Percentiles rank a stretch among this genome's conserved stretches.
These are phyloP conservation scores for Zootoca vivipara DNA, from an alignment of 2,113 vertebrate genomes.

Conservation along the genomic window DNA sequence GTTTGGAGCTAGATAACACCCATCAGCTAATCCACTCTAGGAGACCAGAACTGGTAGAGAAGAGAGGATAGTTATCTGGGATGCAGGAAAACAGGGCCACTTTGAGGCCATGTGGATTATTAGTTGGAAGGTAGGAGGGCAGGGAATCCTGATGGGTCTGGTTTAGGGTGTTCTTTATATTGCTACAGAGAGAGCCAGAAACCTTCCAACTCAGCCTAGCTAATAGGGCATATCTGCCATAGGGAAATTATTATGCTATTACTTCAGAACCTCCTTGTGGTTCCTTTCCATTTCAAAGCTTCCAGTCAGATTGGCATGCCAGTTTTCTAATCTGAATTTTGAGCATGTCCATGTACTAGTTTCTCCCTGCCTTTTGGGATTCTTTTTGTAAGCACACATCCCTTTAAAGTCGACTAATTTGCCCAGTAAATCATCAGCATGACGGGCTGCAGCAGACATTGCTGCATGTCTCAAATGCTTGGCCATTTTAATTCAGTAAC, in stretches of 20 bases:
- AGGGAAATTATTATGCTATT: background rate
- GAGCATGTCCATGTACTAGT: background rate
- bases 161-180: background rate
- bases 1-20: background rate
- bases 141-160: background rate
- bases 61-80: background rate
- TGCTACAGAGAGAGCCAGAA: background rate
- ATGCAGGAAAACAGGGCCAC: background rate
- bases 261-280: background rate
- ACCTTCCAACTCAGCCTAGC: background rate
- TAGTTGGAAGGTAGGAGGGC: background rate
- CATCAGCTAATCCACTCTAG: background rate
- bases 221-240: background rate
- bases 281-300: conserved; percentile 13
- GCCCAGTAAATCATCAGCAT: conserved; percentile 23
- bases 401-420: conserved; percentile 25
- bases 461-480: conserved; percentile 32
- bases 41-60: background rate
- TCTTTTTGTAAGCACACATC: background rate
- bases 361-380: background rate
- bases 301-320: background rate
- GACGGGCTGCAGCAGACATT: conserved; percentile 14
- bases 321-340: conserved; percentile 4
- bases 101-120: background rate
- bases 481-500: conserved; percentile 61